Evolutionary conservation across 2,888 invertebrate species (phyloP).

Genomic region (Lithosia quadra): DNA sequence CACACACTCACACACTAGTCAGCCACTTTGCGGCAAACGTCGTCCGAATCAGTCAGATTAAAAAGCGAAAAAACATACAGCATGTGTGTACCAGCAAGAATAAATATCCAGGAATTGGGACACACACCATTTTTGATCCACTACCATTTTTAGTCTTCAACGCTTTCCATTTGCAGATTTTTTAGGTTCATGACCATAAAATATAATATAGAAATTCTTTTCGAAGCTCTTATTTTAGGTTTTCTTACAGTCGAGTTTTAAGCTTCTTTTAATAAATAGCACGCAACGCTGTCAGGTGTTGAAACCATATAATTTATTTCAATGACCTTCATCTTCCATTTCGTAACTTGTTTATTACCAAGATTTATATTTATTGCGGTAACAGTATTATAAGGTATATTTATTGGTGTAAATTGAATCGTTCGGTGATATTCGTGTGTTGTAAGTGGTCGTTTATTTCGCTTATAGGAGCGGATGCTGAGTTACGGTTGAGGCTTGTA

Average conservation of each 20-base stretch:
- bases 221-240: not conserved
- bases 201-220: not conserved
- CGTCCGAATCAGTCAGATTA: too few species aligned
- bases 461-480: not conserved
- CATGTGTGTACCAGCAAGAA: too few species aligned
- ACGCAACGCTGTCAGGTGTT: constrained; percentile 39
- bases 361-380: constrained; percentile 37
- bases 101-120: too few species aligned
- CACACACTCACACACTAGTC: too few species aligned
- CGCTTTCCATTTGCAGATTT: too few species aligned
- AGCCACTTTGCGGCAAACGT: too few species aligned
- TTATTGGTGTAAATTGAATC: constrained; percentile 1
- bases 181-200: too few species aligned
- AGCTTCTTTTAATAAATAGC: constrained; percentile 41
- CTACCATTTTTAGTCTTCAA: too few species aligned
- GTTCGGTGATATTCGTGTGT: not conserved
- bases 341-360: constrained; percentile 51
- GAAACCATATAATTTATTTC: constrained; percentile 71
- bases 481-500: not conserved
- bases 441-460: not conserved
- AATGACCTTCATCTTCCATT: constrained; percentile 70
- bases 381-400: constrained; percentile 31
- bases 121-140: too few species aligned
- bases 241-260: not conserved
- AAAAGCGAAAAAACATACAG: too few species aligned